Evolutionary conservation across 2,888 invertebrate genomes (phyloP).

Genomic region (Caenorhabditis panamensis): DNA sequence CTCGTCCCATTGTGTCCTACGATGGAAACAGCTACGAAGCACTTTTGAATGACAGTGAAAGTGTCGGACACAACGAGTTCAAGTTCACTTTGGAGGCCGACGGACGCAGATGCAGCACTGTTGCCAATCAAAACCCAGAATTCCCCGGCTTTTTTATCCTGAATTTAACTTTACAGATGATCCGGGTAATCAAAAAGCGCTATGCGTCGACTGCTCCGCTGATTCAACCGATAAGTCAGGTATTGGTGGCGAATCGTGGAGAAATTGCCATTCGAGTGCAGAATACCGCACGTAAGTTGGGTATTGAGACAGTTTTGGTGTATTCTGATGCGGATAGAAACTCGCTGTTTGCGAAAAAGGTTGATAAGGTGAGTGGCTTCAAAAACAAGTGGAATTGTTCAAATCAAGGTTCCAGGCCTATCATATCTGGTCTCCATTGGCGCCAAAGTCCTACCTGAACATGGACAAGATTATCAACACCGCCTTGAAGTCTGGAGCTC

Average conservation of each 20-base stretch:
- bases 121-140: conserved; percentile 58
- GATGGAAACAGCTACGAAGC: conserved; percentile 48
- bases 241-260: conserved; percentile 82
- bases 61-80: conserved; percentile 46
- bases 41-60: conserved; percentile 27
- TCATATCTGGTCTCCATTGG: conserved; percentile 88
- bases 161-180: conserved; percentile 46
- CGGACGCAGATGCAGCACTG: conserved; percentile 73
- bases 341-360: conserved; percentile 71
- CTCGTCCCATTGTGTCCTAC: conserved; percentile 41
- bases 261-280: conserved; percentile 82
- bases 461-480: conserved; percentile 90
- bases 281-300: conserved; percentile 89
- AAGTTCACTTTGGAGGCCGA: conserved; percentile 72
- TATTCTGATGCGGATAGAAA: conserved; percentile 84
- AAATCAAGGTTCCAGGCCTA: too few relatives aligned
- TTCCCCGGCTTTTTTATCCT: not conserved
- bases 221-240: conserved; percentile 74
- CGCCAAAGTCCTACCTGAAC: conserved; percentile 91
- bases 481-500: conserved; percentile 80
- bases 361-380: conserved; percentile 63
- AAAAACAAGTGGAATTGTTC: too few relatives aligned
- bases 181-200: conserved; percentile 54
- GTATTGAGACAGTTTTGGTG: conserved; percentile 93
- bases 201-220: conserved; percentile 63